Evolutionary conservation across 2,113 vertebrate species (phyloP).

Genomic region (Tichodroma muraria): DNA sequence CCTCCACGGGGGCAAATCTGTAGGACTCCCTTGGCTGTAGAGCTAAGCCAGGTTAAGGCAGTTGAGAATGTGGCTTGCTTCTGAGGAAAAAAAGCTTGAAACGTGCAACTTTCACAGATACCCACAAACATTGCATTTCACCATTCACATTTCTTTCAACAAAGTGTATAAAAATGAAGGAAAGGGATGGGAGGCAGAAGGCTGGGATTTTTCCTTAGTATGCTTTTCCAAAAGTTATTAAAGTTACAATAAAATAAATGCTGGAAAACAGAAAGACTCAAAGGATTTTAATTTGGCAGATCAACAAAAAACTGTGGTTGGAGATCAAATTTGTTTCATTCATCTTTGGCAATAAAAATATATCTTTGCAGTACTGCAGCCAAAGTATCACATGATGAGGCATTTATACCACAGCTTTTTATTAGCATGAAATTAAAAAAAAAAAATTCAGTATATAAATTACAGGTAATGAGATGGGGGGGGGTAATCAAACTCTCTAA

Average conservation of each 20-base stretch:
- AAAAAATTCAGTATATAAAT: constrained; percentile 70
- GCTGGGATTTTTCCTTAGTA: not conserved
- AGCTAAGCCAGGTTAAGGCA: constrained; percentile 3
- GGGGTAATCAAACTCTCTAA: constrained; percentile 69
- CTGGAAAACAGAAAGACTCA: constrained; percentile 16
- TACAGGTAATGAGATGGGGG: constrained; percentile 53
- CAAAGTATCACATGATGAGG: constrained; percentile 55
- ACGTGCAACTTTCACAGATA: constrained; percentile 40
- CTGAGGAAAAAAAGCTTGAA: constrained; percentile 24
- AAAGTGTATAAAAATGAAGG: constrained; percentile 26
- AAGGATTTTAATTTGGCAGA: constrained; percentile 48
- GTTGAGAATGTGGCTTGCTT: not conserved
- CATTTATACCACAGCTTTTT: constrained; percentile 44
- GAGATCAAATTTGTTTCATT: constrained; percentile 53
- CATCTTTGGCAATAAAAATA: constrained; percentile 74
- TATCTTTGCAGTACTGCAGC: constrained; percentile 59
- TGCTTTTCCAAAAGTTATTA: not conserved
- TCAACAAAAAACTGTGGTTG: constrained; percentile 33
- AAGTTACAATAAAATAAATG: constrained; percentile 52
- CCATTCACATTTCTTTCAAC: constrained; percentile 58
- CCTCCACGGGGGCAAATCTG: constrained; percentile 42
- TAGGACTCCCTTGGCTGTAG: not conserved
- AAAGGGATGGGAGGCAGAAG: not conserved
- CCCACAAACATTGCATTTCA: constrained; percentile 30
- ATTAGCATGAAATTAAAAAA: constrained; percentile 42